phyloP scores from a whole-genome alignment of 2,888 invertebrate genomes.

The Tethea ocularis region DNA sequence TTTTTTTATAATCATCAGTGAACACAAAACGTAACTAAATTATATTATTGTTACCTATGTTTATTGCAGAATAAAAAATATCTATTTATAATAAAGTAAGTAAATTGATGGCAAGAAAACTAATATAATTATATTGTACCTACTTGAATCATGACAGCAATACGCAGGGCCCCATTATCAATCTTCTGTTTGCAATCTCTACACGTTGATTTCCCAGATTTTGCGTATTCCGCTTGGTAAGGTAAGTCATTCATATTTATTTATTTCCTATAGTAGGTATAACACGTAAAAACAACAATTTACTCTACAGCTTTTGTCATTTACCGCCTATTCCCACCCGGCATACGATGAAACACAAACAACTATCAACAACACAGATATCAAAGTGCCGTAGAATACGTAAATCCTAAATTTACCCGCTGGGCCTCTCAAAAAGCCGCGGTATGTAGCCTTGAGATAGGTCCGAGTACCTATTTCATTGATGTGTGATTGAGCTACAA shows the following conservation, averaged over 20 bases:
- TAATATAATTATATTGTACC: conserved; percentile 9
- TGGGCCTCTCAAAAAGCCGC: background rate
- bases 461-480: too few species aligned
- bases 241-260: conserved; percentile 7
- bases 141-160: conserved; percentile 97
- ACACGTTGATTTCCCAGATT: conserved; percentile 91
- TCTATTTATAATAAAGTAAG: too few species aligned
- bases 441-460: background rate
- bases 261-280: background rate
- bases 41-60: too few species aligned
- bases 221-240: conserved; percentile 88
- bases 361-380: background rate
- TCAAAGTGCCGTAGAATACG: background rate
- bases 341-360: background rate
- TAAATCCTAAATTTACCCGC: background rate
- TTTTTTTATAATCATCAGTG: background rate
- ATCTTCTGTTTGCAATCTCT: conserved; percentile 93
- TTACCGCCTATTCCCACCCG: background rate
- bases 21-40: too few species aligned
- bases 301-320: background rate
- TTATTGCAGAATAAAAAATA: background rate
- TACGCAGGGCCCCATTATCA: conserved; percentile 87
- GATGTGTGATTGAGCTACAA: background rate
- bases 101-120: too few species aligned
- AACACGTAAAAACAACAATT: background rate